Evolutionary conservation across 2,888 invertebrate species (phyloP).

Genomic region (Chromoteleia sp.): DNA sequence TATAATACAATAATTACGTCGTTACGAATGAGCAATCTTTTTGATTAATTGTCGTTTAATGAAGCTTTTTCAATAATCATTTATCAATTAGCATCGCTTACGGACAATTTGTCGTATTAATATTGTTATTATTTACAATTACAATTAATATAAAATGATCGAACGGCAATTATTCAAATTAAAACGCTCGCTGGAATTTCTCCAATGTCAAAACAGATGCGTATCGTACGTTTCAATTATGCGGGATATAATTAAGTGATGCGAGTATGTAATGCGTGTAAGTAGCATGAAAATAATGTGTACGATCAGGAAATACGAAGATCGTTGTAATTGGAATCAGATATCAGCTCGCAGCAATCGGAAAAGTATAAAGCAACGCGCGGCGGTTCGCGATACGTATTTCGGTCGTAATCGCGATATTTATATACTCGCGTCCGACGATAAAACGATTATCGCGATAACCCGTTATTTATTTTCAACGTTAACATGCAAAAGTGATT

Average conservation of each 20-base stretch:
- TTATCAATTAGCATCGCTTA: no score
- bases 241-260: slow-evolving; percentile 59
- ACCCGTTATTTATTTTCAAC: slow-evolving; percentile 37
- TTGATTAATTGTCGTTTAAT: no score
- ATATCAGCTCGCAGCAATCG: slow-evolving; percentile 43
- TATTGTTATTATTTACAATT: neutral
- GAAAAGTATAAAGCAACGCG: slow-evolving; percentile 49
- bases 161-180: neutral
- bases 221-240: slow-evolving; percentile 58
- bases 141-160: neutral
- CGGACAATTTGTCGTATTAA: no score
- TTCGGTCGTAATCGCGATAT: slow-evolving; percentile 49
- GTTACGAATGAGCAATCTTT: no score
- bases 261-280: slow-evolving; percentile 56
- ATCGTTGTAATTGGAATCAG: slow-evolving; percentile 63
- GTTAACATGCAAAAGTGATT: slow-evolving; percentile 38
- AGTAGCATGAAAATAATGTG: slow-evolving; percentile 56
- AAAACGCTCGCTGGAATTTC: slow-evolving; percentile 1
- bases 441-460: slow-evolving; percentile 52
- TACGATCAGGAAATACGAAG: slow-evolving; percentile 49
- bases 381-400: slow-evolving; percentile 30
- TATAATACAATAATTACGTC: no score
- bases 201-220: slow-evolving; percentile 29
- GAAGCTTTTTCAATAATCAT: no score
- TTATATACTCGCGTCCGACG: slow-evolving; percentile 38